phyloP scores from a whole-genome alignment of 2,113 vertebrate species.

The Leptobrachium leishanense region DNA sequence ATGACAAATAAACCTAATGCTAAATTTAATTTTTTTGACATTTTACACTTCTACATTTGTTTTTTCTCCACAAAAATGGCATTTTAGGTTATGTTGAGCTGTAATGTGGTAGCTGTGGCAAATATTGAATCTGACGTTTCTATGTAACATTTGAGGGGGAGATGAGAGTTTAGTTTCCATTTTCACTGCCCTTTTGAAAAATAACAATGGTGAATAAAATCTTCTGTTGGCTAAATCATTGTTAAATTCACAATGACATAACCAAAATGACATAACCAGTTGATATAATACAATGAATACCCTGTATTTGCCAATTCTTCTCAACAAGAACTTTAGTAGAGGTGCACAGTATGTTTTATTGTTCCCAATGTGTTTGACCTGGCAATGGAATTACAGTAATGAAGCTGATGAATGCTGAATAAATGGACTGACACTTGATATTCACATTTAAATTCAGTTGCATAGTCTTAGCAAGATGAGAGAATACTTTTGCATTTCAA shows the following conservation, averaged over 20 bases:
- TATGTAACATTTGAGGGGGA: too few species aligned
- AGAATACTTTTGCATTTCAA: neutral
- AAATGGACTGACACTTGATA: neutral
- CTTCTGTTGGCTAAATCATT: constrained; percentile 11
- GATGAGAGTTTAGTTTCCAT: too few species aligned
- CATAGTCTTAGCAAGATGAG: neutral
- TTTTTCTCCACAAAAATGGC: neutral
- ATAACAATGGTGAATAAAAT: constrained; percentile 16
- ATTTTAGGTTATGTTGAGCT: too few species aligned
- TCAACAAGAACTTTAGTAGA: constrained; percentile 2
- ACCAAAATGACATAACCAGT: constrained; percentile 37
- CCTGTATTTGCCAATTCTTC: neutral
- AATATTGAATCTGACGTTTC: too few species aligned
- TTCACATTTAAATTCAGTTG: neutral
- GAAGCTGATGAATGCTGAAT: neutral
- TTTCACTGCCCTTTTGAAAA: too few species aligned
- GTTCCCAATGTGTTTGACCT: constrained; percentile 6
- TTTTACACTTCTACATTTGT: constrained; percentile 22
- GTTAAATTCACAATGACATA: constrained; percentile 39
- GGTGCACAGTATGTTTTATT: constrained; percentile 41
- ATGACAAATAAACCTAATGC: too few species aligned
- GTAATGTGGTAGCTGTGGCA: too few species aligned
- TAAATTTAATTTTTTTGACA: neutral
- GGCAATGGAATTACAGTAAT: constrained; percentile 17
- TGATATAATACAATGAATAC: constrained; percentile 24